Base-by-base conservation (phyloP, 2,113 vertebrate genomes). In the Callorhinus ursinus region DNA sequence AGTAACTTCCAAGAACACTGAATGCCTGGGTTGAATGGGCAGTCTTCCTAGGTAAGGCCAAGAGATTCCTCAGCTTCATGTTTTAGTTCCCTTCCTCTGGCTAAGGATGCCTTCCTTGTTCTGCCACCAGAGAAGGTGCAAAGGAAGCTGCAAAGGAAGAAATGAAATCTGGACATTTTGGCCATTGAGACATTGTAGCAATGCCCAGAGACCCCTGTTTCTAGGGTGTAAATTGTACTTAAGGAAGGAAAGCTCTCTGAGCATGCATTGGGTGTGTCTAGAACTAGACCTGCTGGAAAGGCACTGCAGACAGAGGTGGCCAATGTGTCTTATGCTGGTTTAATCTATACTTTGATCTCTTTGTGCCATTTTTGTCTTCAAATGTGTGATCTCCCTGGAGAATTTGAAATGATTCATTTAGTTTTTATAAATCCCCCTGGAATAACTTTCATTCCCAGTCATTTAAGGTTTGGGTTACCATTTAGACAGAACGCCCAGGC, bases 361-460 rank as follows among this genome's bases (percentile, higher is more conserved):
- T 61, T 90, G 16, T 89, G 61, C 26, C 72, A 4, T 51, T 90
- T 94, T 94, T 92, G 15, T 67, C 63, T 92, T 85, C 55, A 74
- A 71, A 87, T 61, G 36, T 89, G 79, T 87, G 46, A 42, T 61
- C 12, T 26, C 72, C 72, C 55, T 85, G 10, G 46, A 91, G 80
- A 97, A 91, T 88, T 22, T 90, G 16, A 84, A 97, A 72, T 91
- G 46, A 88, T 80, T 90, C 21, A 36, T 88, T 85, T 89, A 71
- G 31, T 72, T 90, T 2, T 95, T 84, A 90, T 63, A 95, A 49
- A 59, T 28, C 22, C 18, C 81, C 28, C 55, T 67, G n/a, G 55
- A 83, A 86, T 92, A 92, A 93, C 42, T 95, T 92, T 90, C 59
- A 95, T 91, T 86, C 49, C 95, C 19, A 82, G 59, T 93, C 59